Evolutionary conservation across 37 sponge, comb jelly and placozoan genomes (phyloP), one percentile per base, ranked within the genome.

Genomic region (Spongilla lacustris): DNA sequence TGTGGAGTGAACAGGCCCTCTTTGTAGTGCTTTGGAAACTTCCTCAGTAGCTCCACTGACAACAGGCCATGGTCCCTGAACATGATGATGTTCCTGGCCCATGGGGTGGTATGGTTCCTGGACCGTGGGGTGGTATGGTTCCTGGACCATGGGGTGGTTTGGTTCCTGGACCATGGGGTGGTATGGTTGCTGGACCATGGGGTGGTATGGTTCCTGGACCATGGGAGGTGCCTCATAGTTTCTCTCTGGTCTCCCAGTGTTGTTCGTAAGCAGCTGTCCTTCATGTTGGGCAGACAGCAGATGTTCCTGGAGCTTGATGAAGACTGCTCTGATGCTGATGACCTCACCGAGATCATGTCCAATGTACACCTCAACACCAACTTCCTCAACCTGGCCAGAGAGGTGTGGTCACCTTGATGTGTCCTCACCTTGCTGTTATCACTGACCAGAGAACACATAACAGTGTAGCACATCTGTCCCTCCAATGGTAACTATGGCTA

Each of bases 211-310:
- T 46, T 8, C 46, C 46, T 10, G 46, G 46, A 8, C 46, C 8
- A 10, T 3, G 28, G 3, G 71, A n/a, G n/a, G n/a, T n/a, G 71
- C 11, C 9, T 27, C 71, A 25, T 69, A 25, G 25, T 25, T 69
- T 11, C 29, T 9, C 69, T 41, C n/a, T 27, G n/a, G n/a, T n/a
- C n/a, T 75, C 23, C 41, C 69, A 97, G 93, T 68, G 32, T 89
- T 33, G 83, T 95, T 1, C 92, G 89, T 71, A 98, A 98, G 89
- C 99, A 98, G 91, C 90, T 98, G 50, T 94, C 96, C 50, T 98
- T 95, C 87, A 96, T 97, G 88, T 71, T 97, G n/a, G 99, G 96
- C 3, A 75, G 97, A 68, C 99, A 98, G 85, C 99, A 98, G 82
- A 78, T 97, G 50, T 98, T 92, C 81, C 81, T 98, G 8, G 94